Evolutionary conservation across 2,888 invertebrate species (phyloP), one percentile per base, ranked within the genome.

Genomic region (Hermaeophaga mercurialis): DNA sequence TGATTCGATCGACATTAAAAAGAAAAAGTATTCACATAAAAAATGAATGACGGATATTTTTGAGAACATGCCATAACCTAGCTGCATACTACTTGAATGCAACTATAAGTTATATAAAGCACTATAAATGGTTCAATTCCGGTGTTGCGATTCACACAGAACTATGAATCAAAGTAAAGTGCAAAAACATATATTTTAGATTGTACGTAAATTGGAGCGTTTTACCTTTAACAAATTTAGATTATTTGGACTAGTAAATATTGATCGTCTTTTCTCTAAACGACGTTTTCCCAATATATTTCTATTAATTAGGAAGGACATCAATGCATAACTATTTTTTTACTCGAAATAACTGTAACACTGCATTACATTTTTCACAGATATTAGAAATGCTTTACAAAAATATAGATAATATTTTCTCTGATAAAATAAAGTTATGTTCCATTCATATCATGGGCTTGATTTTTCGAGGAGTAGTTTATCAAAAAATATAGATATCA

Each of bases 21-120:
- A 12, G 8, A 15, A 15, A 17, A 22, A 19, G 14, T 8, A 15
- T 36, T 5, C n/a, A 22, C 19, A 36, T 38, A 18, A 18, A 15
- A 17, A n/a, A 18, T n/a, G 17, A 38, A 9, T 38, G 38, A 17
- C 17, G 38, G 38, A 38, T 38, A 38, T 38, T 38, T n/a, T 38
- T 15, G 12, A 38, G 38, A 38, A 38, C 17, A 15, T 38, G 18
- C 7, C 17, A 15, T 15, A 38, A 38, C 17, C 9, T 38, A 38
- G 6, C 38, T 14, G 15, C 38, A n/a, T 15, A 38, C 17, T 38
- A 38, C 17, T 15, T 38, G 38, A 38, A 15, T 38, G 38, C 38
- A 38, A 38, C 38, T 38, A 38, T 38, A 38, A 38, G 14, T 38
- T 38, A 38, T 38, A 15, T 38, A 14, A 22, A 22, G 12, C 38